Base-by-base conservation (phyloP, 2,888 invertebrate species). In the Tuta absoluta region DNA sequence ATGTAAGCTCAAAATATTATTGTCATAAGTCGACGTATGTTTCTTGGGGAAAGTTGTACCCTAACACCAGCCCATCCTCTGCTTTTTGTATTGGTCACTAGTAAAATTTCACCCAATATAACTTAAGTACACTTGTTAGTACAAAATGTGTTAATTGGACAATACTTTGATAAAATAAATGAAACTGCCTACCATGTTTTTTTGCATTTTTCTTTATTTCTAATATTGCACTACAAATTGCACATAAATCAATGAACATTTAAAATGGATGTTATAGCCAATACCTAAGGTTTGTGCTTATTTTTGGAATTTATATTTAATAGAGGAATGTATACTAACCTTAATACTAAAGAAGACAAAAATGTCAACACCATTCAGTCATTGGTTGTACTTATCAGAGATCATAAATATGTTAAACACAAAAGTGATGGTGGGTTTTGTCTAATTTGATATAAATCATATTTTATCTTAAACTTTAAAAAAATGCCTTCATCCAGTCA, bases 201-300 rank as follows among this genome's bases (percentile, higher is more conserved):
- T 7, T 14, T 23, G 8, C 48, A 21, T 19, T 57, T 45, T 63
- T 14, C 28, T 56, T 60, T 61, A 58, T 21, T 57, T 38, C 8
- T 33, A 64, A 77, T 82, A 84, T 85, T 83, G 81, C 82, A 85
- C 82, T 76, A 70, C 69, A 72, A 68, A 80, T 80, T 84, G 76
- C 77, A 82, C 78, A 66, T 74, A 65, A 65, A 33, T 33, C 53
- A 28, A n/a, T 24, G 28, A 14, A 53, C 12, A 24, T n/a, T 14
- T 17, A n/a, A 58, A 17, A 58, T 38, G 65, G 63, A 68, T 71
- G 61, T 69, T 17, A 63, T 64, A 70, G 67, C 67, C 71, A 72
- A 69, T 72, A 62, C 17, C 56, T 63, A 63, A 60, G 59, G 58
- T 63, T 71, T 71, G 70, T 69, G 71, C 71, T 67, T 67, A 63